Base-by-base conservation (phyloP, 2,888 invertebrate genomes). In the Ramazzottius varieornatus region DNA sequence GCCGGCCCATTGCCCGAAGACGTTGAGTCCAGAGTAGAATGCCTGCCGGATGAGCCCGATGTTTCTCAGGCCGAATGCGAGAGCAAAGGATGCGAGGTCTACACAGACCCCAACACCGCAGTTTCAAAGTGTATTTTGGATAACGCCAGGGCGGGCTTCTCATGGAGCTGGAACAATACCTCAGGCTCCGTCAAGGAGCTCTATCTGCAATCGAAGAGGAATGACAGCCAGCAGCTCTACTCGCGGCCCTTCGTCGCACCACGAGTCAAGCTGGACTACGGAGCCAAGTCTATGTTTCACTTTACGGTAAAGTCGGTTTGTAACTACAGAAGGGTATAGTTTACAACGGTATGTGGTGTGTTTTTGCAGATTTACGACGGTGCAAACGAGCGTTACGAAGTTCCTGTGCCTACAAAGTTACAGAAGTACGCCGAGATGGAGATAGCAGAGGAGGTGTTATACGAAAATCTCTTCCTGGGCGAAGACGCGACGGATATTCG, bases 361-460 rank as follows among this genome's bases (percentile, higher is more conserved):
- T n/a, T n/a, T n/a, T n/a, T n/a, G n/a, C n/a, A 73, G 72, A 70
- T 73, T 68, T 70, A 72, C 66, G 71, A 72, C 63, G 67, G 67
- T 1, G 66, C 66, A 13, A 67, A 70, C 2, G 40, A 68, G 16
- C 69, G 73, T 46, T 74, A 70, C 66, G 68, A 71, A 54, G 73
- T 73, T 1, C 73, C 73, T 2, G 46, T 71, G 24, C 29, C 65
- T 74, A 70, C 66, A 67, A 71, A 54, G 73, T 73, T 1, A 73
- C 73, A 2, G 46, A 70, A 24, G 24, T 64, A 54, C 54, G 8
- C 40, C 40, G 40, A 20, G 40, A 40, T 40, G 40, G 16, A 54
- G 54, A 54, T 54, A 40, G 8, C 20, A 20, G 13, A 40, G 40
- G 40, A 40, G 20, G 20, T 13, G 20, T 40, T 13, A 40, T 40